These are phyloP conservation scores for Parnassius orleans DNA, from an alignment of 2,888 invertebrate species.

Conservation along the genomic window DNA sequence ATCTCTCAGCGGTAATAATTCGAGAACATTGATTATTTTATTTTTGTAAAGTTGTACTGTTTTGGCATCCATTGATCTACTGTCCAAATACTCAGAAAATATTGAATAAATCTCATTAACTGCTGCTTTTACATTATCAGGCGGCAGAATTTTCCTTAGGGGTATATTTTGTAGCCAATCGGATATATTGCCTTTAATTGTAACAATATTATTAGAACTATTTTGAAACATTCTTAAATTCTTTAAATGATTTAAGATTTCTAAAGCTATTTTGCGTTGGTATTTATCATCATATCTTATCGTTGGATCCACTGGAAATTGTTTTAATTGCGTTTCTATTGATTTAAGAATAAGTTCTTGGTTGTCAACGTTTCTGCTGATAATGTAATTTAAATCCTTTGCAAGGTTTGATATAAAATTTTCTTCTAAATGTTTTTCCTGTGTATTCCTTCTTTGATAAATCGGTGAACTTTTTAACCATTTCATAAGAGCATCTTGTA, in stretches of 20 bases:
- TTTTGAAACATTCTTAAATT: background rate
- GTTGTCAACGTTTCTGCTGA: slow-evolving; percentile 1
- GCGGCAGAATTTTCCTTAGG: background rate
- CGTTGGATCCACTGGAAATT: slow-evolving; percentile 18
- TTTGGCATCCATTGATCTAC: background rate
- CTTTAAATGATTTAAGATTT: slow-evolving; percentile 20
- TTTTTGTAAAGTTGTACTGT: slow-evolving; percentile 12
- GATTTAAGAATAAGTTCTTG: slow-evolving; percentile 14
- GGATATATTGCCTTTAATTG: background rate
- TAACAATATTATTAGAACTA: background rate
- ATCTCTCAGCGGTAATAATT: slow-evolving; percentile 10
- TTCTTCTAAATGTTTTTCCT: slow-evolving; percentile 12
- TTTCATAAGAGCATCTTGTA: slow-evolving; percentile 11
- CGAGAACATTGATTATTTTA: slow-evolving; percentile 8
- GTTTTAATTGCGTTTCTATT: slow-evolving; percentile 18
- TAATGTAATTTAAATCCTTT: slow-evolving; percentile 13
- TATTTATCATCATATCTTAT: slow-evolving; percentile 12
- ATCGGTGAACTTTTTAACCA: slow-evolving; percentile 15
- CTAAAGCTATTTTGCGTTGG: slow-evolving; percentile 11
- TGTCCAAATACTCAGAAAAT: slow-evolving; percentile 6
- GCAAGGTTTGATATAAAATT: slow-evolving; percentile 17
- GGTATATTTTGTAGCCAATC: slow-evolving; percentile 20
- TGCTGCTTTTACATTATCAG: background rate
- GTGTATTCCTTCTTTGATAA: slow-evolving; percentile 7
- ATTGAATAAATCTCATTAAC: slow-evolving; percentile 13